Percentiles rank a stretch among this genome's conserved stretches.
Evolutionary conservation across 2,888 invertebrate genomes (phyloP).

Genomic region (Eupeodes latifasciatus): DNA sequence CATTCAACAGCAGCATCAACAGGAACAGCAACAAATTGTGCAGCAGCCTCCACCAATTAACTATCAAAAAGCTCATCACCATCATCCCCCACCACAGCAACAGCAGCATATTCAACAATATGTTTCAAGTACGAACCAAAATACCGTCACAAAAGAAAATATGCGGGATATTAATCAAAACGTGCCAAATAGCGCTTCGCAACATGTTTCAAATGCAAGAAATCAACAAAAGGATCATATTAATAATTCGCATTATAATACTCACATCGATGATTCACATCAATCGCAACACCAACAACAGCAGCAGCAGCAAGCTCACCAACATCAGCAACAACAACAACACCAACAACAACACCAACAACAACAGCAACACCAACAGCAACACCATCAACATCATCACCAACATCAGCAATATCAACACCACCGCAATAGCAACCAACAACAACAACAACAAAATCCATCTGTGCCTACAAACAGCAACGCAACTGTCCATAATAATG

Average conservation of each 20-base stretch:
- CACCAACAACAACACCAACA: no score
- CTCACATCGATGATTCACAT: constrained; percentile 64
- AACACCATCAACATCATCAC: constrained; percentile 75
- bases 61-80: constrained; percentile 63
- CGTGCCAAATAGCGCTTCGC: constrained; percentile 76
- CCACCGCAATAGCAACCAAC: constrained; percentile 39
- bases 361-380: constrained; percentile 77
- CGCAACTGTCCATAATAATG: constrained; percentile 65
- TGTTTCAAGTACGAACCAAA: constrained; percentile 53
- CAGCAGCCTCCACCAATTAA: constrained; percentile 33
- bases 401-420: constrained; percentile 68
- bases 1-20: constrained; percentile 15
- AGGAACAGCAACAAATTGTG: constrained; percentile 42
- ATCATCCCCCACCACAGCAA: constrained; percentile 49
- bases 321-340: constrained; percentile 79
- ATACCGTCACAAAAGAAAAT: constrained; percentile 58
- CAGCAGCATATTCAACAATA: constrained; percentile 57
- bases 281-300: constrained; percentile 71
- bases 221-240: constrained; percentile 61
- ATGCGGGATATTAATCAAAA: constrained; percentile 76
- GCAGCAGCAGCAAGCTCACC: constrained; percentile 77
- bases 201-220: constrained; percentile 48
- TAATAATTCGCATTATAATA: constrained; percentile 44
- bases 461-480: constrained; percentile 62
- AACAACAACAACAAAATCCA: constrained; percentile 78